Evolutionary conservation across 2,888 invertebrate species (phyloP).

Genomic region (Kuschelorhynchus macadamiae): DNA sequence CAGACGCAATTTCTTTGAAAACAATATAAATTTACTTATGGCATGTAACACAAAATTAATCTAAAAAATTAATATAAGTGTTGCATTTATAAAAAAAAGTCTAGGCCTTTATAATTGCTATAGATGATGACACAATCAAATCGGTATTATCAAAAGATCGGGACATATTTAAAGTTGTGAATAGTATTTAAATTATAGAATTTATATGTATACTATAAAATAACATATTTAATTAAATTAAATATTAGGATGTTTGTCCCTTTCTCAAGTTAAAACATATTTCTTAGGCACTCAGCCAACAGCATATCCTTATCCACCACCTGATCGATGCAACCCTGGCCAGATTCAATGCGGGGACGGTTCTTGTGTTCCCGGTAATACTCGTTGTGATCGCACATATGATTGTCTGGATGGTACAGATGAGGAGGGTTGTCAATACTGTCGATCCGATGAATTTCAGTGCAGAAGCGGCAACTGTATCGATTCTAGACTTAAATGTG

Average conservation of each 20-base stretch:
- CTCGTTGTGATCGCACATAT: slow-evolving; percentile 69
- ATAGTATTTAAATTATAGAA: too few relatives aligned
- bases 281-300: slow-evolving; percentile 21
- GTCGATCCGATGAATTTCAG: slow-evolving; percentile 56
- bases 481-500: slow-evolving; percentile 66
- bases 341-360: slow-evolving; percentile 73
- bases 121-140: too few relatives aligned
- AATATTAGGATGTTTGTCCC: too few relatives aligned
- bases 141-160: too few relatives aligned
- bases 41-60: too few relatives aligned
- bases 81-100: too few relatives aligned
- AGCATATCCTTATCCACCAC: slow-evolving; percentile 6
- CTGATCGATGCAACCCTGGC: slow-evolving; percentile 66
- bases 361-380: slow-evolving; percentile 67
- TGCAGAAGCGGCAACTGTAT: slow-evolving; percentile 70
- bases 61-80: too few relatives aligned
- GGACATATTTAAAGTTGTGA: too few relatives aligned
- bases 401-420: slow-evolving; percentile 87
- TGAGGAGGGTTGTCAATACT: slow-evolving; percentile 74
- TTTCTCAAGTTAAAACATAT: slow-evolving; percentile 12
- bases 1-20: too few relatives aligned
- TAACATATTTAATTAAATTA: not conserved
- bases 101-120: too few relatives aligned
- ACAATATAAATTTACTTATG: too few relatives aligned
- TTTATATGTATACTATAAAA: too few relatives aligned